Conservation (phyloP, 2,113 vertebrate species). For the Baryphthengus martii region DNA sequence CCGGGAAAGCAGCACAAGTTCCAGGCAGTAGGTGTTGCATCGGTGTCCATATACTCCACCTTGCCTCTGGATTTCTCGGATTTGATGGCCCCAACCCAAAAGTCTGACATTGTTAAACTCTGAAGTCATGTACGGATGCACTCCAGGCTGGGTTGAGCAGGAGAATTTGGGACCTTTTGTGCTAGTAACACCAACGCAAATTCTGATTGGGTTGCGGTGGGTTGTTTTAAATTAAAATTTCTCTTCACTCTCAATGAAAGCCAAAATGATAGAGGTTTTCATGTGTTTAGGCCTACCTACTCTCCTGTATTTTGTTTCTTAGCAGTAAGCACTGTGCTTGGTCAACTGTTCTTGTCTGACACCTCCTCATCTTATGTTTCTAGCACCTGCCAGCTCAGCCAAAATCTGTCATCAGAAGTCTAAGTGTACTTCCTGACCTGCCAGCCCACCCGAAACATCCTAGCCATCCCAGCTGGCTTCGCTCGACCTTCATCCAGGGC, state of each 20-base stretch:
- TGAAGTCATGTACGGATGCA: neutral
- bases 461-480: neutral
- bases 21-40: neutral
- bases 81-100: neutral
- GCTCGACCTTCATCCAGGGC: neutral
- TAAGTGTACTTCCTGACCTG: neutral
- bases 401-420: slow-evolving; percentile 9
- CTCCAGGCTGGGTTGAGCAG: neutral
- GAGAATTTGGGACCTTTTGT: neutral
- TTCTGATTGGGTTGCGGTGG: neutral
- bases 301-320: neutral
- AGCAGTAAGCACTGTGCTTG: neutral
- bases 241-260: neutral
- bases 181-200: neutral
- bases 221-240: neutral
- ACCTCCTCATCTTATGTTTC: neutral
- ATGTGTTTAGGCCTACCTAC: neutral
- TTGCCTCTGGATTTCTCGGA: neutral
- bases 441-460: neutral
- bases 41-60: fast-evolving
- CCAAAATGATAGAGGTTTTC: neutral
- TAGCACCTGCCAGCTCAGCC: neutral
- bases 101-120: neutral
- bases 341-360: neutral
- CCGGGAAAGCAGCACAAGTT: neutral